Evolutionary conservation across 2,888 invertebrate species (phyloP).

Genomic region (Pherbina coryleti): DNA sequence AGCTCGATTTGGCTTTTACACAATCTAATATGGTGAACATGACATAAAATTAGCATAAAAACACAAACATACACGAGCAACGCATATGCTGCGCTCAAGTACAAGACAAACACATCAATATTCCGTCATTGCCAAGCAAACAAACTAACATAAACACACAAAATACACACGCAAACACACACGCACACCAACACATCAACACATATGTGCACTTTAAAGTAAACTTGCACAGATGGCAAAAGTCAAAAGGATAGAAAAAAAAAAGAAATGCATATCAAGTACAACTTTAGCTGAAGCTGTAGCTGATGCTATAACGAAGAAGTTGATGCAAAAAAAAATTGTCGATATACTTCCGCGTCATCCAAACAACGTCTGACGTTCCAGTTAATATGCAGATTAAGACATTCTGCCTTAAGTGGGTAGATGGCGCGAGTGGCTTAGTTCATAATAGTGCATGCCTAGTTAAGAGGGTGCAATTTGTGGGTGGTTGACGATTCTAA

Average conservation of each 20-base stretch:
- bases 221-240: not conserved
- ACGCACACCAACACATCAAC: not conserved
- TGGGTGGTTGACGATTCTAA: not conserved
- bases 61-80: no score
- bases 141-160: not conserved
- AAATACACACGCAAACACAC: not conserved
- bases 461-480: not conserved
- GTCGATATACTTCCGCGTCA: no score
- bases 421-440: not conserved
- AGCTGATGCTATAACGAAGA: no score
- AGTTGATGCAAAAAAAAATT: no score
- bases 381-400: conserved; percentile 25
- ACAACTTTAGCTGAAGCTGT: no score
- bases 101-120: conserved; percentile 33
- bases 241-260: not conserved
- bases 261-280: not conserved
- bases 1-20: no score
- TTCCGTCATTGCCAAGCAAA: conserved; percentile 18
- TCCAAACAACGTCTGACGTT: not conserved
- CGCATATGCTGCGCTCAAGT: conserved; percentile 2
- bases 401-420: not conserved
- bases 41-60: no score
- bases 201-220: not conserved
- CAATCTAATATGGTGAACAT: no score
- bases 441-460: not conserved